Base-by-base conservation (phyloP, 2,113 vertebrate species). In the Paradisaea rubra region DNA sequence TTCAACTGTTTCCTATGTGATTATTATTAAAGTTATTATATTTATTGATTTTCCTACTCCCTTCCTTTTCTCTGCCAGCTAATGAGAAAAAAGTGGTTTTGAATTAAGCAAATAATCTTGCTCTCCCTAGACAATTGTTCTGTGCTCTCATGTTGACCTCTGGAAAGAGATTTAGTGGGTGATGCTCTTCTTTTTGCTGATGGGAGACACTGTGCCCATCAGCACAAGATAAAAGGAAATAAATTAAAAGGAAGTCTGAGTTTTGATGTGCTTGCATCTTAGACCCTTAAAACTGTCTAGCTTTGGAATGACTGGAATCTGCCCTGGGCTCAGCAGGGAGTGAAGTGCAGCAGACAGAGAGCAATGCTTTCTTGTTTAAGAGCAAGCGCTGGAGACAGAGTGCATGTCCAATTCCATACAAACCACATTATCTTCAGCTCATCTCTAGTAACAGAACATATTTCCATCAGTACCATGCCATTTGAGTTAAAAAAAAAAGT, bases 241-340 rank as follows among this genome's bases (percentile, higher is more conserved):
- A 95, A 89, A 91, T 76, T 61, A 87, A 88, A 95, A 81, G 69
- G 64, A 95, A 92, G 88, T 76, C 56, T 69, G 79, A 56, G 92
- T 82, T 96, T 95, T 80, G 57, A 88, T 77, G 86, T 81, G 60
- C 82, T 96, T 94, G 85, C 42, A 71, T 95, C 82, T 94, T 68
- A 82, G 66, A 80, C 85, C 70, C 65, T 89, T 94, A 79, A 81
- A 93, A 73, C 52, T 82, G 72, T 45, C 45, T 76, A 50, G 57
- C 79, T 91, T 88, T 90, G 92, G 91, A 96, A 96, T 96, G 93
- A 65, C 64, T 95, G 91, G 93, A 88, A 96, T 95, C 71, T 95
- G 89, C 86, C 74, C 85, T 65, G 78, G 81, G 84, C 94, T 92
- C 91, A 85, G 93, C 61, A 1, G 91, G 90, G 79, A 92, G 31